Conservation (phyloP, 2,888 invertebrate species). For the Lapara coniferarum region DNA sequence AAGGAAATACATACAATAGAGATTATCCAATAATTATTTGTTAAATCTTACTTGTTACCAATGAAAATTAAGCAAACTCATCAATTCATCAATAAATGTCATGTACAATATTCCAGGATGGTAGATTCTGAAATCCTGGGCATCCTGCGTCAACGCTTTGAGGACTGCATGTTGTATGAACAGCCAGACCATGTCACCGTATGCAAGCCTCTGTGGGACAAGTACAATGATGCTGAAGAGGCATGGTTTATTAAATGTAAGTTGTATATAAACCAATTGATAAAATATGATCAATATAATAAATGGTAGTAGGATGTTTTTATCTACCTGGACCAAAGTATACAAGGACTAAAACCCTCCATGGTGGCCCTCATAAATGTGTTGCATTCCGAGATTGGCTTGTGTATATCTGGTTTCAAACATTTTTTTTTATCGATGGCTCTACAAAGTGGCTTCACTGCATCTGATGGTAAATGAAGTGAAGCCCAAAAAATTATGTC, state of each 20-base stretch:
- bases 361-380: too few species aligned
- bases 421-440: too few species aligned
- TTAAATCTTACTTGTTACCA: not conserved
- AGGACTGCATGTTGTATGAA: constrained; percentile 92
- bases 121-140: constrained; percentile 92
- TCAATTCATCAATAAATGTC: constrained; percentile 10
- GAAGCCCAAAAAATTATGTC: too few species aligned
- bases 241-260: constrained; percentile 98
- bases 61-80: not conserved
- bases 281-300: not conserved
- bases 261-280: constrained; percentile 43
- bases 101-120: constrained; percentile 76
- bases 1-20: too few species aligned
- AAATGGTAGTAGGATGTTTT: too few species aligned
- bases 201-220: constrained; percentile 87
- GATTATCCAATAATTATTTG: too few species aligned
- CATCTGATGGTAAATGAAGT: too few species aligned
- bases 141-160: constrained; percentile 92
- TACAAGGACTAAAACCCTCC: too few species aligned
- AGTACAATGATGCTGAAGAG: constrained; percentile 89
- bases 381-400: too few species aligned
- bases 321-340: too few species aligned
- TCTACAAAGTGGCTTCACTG: too few species aligned
- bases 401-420: too few species aligned
- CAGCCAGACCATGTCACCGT: constrained; percentile 87